Percentiles rank a stretch among this genome's conserved stretches.
Conservation (phyloP, 2,113 vertebrate species). For the Callionymus lyra region DNA sequence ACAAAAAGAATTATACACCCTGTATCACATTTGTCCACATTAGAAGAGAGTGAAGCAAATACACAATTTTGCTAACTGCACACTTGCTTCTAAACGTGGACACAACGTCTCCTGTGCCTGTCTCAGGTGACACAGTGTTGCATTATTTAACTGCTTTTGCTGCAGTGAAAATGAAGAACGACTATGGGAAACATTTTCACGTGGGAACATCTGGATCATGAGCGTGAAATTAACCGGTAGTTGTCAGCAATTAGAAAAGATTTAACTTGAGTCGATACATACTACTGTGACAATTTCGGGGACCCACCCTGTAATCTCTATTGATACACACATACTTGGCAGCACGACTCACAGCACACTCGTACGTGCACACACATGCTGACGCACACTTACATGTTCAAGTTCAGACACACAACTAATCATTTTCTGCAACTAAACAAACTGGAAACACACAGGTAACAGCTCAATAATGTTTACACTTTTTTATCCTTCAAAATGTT, state of each 20-base stretch:
- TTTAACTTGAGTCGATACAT: conserved; percentile 8
- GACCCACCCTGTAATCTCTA: conserved; percentile 24
- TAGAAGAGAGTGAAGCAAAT: conserved; percentile 15
- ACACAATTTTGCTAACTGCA: too few relatives aligned
- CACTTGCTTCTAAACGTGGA: conserved; percentile 6
- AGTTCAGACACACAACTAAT: conserved; percentile 13
- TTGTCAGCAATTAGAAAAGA: conserved; percentile 4
- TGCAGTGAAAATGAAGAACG: not conserved
- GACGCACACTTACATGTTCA: too few relatives aligned
- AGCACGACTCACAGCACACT: conserved; percentile 7
- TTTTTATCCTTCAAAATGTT: too few relatives aligned
- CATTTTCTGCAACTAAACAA: conserved; percentile 12
- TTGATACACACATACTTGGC: conserved; percentile 13
- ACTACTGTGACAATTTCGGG: conserved; percentile 8
- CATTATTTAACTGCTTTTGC: too few relatives aligned
- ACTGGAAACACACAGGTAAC: too few relatives aligned
- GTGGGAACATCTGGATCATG: conserved; percentile 6
- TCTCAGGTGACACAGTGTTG: conserved; percentile 26
- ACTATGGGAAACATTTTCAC: not conserved
- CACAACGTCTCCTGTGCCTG: conserved; percentile 1
- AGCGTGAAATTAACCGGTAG: conserved; percentile 2
- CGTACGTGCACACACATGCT: conserved; percentile 24
- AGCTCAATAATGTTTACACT: too few relatives aligned
- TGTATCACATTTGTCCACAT: too few relatives aligned
- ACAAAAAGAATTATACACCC: not conserved